phyloP scores from a whole-genome alignment of 1,140 invertebrate genomes.

The Drosophila orosa region DNA sequence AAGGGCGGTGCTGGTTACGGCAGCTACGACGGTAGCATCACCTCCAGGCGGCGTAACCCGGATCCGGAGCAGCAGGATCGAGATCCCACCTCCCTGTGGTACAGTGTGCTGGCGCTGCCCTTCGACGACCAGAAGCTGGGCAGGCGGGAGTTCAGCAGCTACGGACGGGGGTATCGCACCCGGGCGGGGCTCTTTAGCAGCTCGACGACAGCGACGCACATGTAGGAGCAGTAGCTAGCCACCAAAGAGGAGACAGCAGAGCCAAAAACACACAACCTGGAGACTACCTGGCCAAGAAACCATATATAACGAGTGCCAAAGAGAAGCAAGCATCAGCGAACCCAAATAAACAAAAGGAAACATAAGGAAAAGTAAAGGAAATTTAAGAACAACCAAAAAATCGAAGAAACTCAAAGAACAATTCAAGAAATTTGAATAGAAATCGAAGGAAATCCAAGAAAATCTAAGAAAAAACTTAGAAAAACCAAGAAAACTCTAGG shows the following conservation, averaged over 20 bases:
- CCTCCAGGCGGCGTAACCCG: not conserved
- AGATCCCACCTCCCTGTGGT: slow-evolving; percentile 92
- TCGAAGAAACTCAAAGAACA: not conserved
- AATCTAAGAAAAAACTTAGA: not conserved
- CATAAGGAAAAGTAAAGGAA: not conserved
- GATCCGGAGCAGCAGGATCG: slow-evolving; percentile 39
- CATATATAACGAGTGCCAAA: slow-evolving; percentile 6
- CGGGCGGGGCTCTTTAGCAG: slow-evolving; percentile 94
- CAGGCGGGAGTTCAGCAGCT: slow-evolving; percentile 88
- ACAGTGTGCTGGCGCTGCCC: slow-evolving; percentile 94
- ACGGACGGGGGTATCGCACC: slow-evolving; percentile 89
- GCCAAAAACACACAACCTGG: slow-evolving; percentile 24
- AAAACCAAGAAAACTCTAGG: not conserved
- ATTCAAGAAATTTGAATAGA: not conserved
- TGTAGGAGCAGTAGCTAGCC: slow-evolving; percentile 29
- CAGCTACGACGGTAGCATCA: slow-evolving; percentile 44
- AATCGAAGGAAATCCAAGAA: not conserved
- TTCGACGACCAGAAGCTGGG: slow-evolving; percentile 96
- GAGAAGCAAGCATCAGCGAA: slow-evolving; percentile 15
- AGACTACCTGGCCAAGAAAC: slow-evolving; percentile 44
- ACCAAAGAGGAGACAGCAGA: slow-evolving; percentile 31
- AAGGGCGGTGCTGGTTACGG: slow-evolving; percentile 26
- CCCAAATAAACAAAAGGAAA: not conserved
- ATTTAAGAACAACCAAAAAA: not conserved
- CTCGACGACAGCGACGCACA: slow-evolving; percentile 33